Conservation (phyloP, 1,140 invertebrate species). For the Drosophila miranda region DNA sequence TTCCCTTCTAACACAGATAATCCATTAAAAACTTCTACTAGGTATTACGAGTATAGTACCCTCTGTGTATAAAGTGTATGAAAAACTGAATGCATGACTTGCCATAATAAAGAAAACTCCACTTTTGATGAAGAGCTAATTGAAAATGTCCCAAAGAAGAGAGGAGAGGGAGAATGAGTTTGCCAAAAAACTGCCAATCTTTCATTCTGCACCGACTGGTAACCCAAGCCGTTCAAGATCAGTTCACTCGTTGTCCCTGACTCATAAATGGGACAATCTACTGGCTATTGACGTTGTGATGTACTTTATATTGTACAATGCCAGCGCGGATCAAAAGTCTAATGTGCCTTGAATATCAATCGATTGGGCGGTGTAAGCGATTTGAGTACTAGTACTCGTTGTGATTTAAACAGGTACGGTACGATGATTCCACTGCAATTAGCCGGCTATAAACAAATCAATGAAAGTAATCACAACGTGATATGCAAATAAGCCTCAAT, state of each 20-base stretch:
- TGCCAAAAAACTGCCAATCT: too few species aligned
- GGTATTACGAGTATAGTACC: conserved; percentile 2
- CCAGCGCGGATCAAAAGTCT: conserved; percentile 26
- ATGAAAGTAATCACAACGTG: conserved; percentile 13
- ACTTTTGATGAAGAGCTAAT: conserved; percentile 16
- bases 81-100: not conserved
- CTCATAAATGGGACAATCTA: conserved; percentile 37
- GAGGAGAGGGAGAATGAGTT: too few species aligned
- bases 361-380: not conserved
- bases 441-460: conserved; percentile 11
- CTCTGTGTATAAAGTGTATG: not conserved
- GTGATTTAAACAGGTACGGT: conserved; percentile 3
- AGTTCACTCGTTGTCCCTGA: conserved; percentile 13
- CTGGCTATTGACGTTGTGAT: conserved; percentile 1
- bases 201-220: not conserved
- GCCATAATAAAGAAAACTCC: conserved; percentile 15
- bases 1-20: too few species aligned
- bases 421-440: conserved; percentile 18
- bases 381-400: not conserved
- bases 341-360: conserved; percentile 34
- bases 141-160: conserved; percentile 13
- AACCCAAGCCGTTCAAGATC: conserved; percentile 3
- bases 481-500: conserved; percentile 22
- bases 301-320: conserved; percentile 17
- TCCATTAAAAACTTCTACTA: too few species aligned